Evolutionary conservation across 2,113 vertebrate genomes (phyloP).

Genomic region (Eolophus roseicapilla): DNA sequence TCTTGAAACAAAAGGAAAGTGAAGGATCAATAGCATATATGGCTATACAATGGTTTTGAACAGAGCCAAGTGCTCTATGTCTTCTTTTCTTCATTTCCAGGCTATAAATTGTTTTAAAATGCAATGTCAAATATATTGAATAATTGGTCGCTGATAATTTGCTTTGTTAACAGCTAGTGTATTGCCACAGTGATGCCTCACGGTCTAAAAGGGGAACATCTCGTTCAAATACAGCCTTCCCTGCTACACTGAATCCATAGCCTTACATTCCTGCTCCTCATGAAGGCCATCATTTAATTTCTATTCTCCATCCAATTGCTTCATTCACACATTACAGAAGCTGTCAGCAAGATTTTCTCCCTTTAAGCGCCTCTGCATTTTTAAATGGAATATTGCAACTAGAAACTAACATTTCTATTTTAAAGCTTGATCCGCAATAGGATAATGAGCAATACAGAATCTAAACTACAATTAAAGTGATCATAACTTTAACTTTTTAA

Average conservation of each 20-base stretch:
- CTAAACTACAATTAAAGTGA: not conserved
- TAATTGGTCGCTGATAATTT: not conserved
- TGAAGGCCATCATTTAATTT: not conserved
- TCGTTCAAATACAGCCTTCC: not conserved
- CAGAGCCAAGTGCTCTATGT: not conserved
- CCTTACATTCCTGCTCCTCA: not conserved
- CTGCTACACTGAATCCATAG: not conserved
- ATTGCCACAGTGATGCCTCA: not conserved
- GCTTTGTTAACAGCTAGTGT: not conserved
- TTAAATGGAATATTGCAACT: not conserved
- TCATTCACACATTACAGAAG: not conserved
- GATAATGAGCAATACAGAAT: not conserved
- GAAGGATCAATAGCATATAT: not conserved
- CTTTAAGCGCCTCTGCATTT: not conserved
- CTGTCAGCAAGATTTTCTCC: not conserved
- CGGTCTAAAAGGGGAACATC: not conserved
- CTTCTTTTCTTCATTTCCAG: not conserved
- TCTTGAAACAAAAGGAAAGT: not conserved
- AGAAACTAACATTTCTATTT: not conserved
- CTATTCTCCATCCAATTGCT: not conserved
- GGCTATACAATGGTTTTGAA: not conserved
- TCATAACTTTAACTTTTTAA: not conserved
- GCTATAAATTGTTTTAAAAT: not conserved
- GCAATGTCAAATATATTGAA: not conserved
- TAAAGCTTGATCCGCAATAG: not conserved